Conservation (phyloP, 1,140 invertebrate species). For the Mactra quadrangularis region DNA sequence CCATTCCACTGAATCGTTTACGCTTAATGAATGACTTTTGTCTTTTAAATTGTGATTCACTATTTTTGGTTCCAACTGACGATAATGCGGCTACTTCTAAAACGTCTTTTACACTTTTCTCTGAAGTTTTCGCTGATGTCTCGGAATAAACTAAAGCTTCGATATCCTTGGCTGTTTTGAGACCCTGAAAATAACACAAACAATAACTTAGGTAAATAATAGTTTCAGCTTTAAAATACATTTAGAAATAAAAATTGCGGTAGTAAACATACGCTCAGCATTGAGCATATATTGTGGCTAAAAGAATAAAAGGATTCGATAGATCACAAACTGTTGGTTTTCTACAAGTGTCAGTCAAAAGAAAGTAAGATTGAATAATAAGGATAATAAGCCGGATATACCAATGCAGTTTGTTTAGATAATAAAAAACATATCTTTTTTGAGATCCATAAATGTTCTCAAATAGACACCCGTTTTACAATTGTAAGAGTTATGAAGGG, state of each 20-base stretch:
- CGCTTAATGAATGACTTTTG: slow-evolving; percentile 78
- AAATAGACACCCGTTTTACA: no score
- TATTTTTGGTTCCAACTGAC: slow-evolving; percentile 85
- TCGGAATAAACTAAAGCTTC: slow-evolving; percentile 89
- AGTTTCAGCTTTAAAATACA: not conserved
- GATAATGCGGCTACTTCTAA: slow-evolving; percentile 88
- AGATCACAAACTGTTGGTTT: no score
- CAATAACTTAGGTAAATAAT: slow-evolving; percentile 5
- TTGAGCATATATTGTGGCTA: no score
- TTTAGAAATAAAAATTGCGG: not conserved
- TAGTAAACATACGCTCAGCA: not conserved
- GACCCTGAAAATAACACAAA: slow-evolving; percentile 66
- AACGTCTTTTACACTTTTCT: slow-evolving; percentile 87
- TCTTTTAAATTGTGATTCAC: slow-evolving; percentile 70
- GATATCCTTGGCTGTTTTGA: slow-evolving; percentile 85
- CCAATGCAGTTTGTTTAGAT: no score
- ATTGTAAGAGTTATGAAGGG: no score
- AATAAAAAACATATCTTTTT: no score
- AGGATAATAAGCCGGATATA: no score
- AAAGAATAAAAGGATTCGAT: no score
- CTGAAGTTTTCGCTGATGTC: slow-evolving; percentile 86
- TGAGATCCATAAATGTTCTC: no score
- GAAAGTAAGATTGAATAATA: no score
- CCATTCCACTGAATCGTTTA: slow-evolving; percentile 78
- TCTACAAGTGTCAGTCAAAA: no score